Evolutionary conservation across 1,140 invertebrate genomes (phyloP).

Genomic region (Zelostemma sp.): DNA sequence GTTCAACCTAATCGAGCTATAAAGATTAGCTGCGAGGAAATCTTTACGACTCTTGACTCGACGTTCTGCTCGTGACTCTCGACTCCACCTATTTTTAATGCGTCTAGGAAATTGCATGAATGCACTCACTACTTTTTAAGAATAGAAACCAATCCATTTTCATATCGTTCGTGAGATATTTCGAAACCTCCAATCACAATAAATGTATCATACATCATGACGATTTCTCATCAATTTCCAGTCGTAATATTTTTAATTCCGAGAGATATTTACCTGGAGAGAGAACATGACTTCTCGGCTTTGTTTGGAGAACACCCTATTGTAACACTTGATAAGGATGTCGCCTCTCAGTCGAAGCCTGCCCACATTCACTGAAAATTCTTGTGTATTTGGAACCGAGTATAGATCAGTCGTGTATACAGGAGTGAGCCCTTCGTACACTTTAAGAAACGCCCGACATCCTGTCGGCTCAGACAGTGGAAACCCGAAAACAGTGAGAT

Average conservation of each 20-base stretch:
- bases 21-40: constrained; percentile 1
- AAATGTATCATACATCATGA: too few relatives aligned
- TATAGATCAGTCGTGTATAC: constrained; percentile 84
- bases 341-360: constrained; percentile 86
- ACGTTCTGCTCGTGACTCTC: neutral
- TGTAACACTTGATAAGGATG: constrained; percentile 91
- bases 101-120: neutral
- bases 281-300: constrained; percentile 68
- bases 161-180: too few relatives aligned
- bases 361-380: constrained; percentile 81
- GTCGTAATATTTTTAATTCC: too few relatives aligned
- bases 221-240: too few relatives aligned
- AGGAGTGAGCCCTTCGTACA: constrained; percentile 87
- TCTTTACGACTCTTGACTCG: neutral
- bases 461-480: constrained; percentile 81
- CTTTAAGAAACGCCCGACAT: constrained; percentile 84
- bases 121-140: neutral
- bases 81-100: constrained; percentile 5
- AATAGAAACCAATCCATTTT: neutral
- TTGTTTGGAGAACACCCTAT: constrained; percentile 73
- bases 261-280: constrained; percentile 63
- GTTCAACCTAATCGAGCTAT: neutral
- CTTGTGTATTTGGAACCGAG: constrained; percentile 69
- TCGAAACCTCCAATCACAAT: too few relatives aligned
- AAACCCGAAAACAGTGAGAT: constrained; percentile 87